Conservation (phyloP, 2,888 invertebrate genomes). For the Oligia strigilis region DNA sequence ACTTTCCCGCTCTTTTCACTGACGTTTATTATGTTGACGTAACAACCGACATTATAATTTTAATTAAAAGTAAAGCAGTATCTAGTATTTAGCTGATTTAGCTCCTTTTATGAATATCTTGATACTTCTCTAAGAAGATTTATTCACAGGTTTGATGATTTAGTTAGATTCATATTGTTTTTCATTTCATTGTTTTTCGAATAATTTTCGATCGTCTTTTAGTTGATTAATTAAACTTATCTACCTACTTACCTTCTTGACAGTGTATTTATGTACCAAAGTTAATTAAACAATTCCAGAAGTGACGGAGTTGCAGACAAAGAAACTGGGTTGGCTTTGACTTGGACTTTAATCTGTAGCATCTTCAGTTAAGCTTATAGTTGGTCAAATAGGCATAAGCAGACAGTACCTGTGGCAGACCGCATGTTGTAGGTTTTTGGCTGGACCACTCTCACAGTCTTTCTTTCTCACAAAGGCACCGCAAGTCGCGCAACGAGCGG, state of each 20-base stretch:
- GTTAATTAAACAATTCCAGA: not conserved
- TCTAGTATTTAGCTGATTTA: slow-evolving; percentile 30
- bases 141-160: slow-evolving; percentile 5
- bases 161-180: not conserved
- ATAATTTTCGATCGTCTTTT: not conserved
- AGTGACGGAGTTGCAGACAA: not conserved
- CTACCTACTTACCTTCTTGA: not conserved
- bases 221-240: not conserved
- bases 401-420: not conserved
- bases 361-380: not conserved
- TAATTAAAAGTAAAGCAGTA: slow-evolving; percentile 61
- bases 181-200: not conserved
- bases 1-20: slow-evolving; percentile 86
- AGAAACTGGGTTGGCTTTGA: not conserved
- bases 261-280: not conserved
- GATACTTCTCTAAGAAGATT: slow-evolving; percentile 17
- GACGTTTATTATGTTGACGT: slow-evolving; percentile 68
- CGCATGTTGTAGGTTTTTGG: not conserved
- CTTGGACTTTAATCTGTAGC: not conserved
- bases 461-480: too few relatives aligned
- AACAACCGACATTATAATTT: slow-evolving; percentile 67
- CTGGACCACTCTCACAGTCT: too few relatives aligned
- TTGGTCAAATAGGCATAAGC: not conserved
- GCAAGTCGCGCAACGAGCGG: too few relatives aligned
- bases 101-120: slow-evolving; percentile 28